Evolutionary conservation across 1,140 invertebrate species (phyloP).

Genomic region (Philopotamus ludificatus): DNA sequence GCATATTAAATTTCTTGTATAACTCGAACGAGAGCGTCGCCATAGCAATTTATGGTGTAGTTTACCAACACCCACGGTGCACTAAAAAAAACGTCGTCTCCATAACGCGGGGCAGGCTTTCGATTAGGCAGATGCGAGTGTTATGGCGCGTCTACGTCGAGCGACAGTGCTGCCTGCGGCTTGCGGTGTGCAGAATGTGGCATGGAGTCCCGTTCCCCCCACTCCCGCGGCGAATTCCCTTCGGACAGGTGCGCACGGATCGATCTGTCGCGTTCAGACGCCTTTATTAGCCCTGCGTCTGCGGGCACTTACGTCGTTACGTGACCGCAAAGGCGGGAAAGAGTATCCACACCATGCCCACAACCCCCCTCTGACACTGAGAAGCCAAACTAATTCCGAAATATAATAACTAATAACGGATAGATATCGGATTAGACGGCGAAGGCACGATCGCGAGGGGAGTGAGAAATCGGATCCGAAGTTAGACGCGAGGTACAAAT

Average conservation of each 20-base stretch:
- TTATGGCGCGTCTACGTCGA: no score
- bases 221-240: slow-evolving; percentile 2
- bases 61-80: not conserved
- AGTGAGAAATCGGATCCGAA: no score
- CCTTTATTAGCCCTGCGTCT: slow-evolving; percentile 22
- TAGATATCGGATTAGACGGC: no score
- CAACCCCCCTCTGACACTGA: not conserved
- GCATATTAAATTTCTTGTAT: no score
- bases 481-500: no score
- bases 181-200: not conserved
- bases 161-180: no score
- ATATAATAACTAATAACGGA: no score
- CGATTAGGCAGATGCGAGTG: slow-evolving; percentile 1
- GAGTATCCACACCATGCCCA: not conserved
- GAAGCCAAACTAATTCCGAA: no score
- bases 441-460: no score
- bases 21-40: no score
- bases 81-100: not conserved
- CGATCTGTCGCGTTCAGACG: slow-evolving; percentile 19
- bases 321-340: not conserved
- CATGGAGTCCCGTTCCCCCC: not conserved
- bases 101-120: not conserved
- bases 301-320: slow-evolving; percentile 17
- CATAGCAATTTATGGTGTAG: no score
- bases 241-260: slow-evolving; percentile 14